Evolutionary conservation across 2,888 invertebrate species (phyloP).

Genomic region (Odontocolon sp.): DNA sequence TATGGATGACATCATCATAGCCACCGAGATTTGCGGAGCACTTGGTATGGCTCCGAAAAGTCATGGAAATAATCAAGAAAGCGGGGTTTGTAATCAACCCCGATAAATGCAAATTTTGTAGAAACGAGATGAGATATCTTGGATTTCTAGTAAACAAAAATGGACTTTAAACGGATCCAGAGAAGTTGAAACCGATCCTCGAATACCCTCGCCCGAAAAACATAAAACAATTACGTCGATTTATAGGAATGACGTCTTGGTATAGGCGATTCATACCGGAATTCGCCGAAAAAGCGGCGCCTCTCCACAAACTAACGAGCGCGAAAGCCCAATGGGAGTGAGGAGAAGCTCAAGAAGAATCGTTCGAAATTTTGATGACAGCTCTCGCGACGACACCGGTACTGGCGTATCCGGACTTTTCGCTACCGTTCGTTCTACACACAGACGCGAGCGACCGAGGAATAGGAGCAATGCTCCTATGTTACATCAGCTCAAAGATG

Average conservation of each 20-base stretch:
- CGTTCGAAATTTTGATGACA: background rate
- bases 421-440: conserved; percentile 46
- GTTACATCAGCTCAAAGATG: conserved; percentile 31
- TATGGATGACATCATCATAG: conserved; percentile 54
- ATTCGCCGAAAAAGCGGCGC: conserved; percentile 50
- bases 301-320: conserved; percentile 59
- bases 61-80: conserved; percentile 2
- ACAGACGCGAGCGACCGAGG: conserved; percentile 61
- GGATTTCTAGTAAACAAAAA: conserved; percentile 66
- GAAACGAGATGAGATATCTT: conserved; percentile 59
- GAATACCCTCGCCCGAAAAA: conserved; percentile 59
- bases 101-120: conserved; percentile 45
- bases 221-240: conserved; percentile 58
- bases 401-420: conserved; percentile 25
- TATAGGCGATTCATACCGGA: conserved; percentile 64
- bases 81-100: conserved; percentile 27
- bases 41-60: conserved; percentile 1
- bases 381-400: background rate
- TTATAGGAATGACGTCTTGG: conserved; percentile 67
- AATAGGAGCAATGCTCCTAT: conserved; percentile 48
- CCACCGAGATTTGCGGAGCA: conserved; percentile 46
- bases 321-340: conserved; percentile 8
- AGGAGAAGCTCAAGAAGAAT: background rate
- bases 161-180: conserved; percentile 56
- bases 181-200: conserved; percentile 36